Percentiles rank a stretch among this genome's conserved stretches.
phyloP scores from a whole-genome alignment of 2,888 invertebrate species.

The Polydrusus tereticollis region DNA sequence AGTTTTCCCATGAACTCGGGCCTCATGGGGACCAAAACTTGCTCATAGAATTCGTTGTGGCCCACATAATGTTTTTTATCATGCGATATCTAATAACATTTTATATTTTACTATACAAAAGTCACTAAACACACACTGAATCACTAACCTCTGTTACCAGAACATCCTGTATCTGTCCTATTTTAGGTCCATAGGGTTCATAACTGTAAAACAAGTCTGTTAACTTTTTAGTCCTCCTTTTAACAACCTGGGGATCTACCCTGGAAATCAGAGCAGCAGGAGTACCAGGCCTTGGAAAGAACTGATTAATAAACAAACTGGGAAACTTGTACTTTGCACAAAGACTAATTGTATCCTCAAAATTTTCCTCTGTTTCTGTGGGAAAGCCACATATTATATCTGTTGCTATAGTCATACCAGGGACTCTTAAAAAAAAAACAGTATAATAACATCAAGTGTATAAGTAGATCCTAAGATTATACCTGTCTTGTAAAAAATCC shows the following conservation, averaged over 20 bases:
- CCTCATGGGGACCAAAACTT: slow-evolving; percentile 86
- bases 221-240: slow-evolving; percentile 82
- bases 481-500: slow-evolving; percentile 82
- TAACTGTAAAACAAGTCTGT: slow-evolving; percentile 93
- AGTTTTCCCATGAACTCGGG: slow-evolving; percentile 85
- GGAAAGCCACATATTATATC: slow-evolving; percentile 99
- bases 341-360: slow-evolving; percentile 86
- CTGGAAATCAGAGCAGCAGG: slow-evolving; percentile 92
- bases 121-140: no score
- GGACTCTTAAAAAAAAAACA: slow-evolving; percentile 74
- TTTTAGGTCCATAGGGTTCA: slow-evolving; percentile 81
- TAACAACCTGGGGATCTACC: slow-evolving; percentile 89
- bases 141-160: slow-evolving; percentile 85
- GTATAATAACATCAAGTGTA: slow-evolving; percentile 28
- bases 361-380: slow-evolving; percentile 92
- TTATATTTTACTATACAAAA: not conserved
- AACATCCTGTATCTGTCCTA: slow-evolving; percentile 80
- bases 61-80: slow-evolving; percentile 92
- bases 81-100: slow-evolving; percentile 73
- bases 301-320: slow-evolving; percentile 97
- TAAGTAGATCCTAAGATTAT: no score
- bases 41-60: slow-evolving; percentile 96
- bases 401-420: slow-evolving; percentile 94
- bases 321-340: slow-evolving; percentile 92
- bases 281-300: slow-evolving; percentile 95